A percentile compares a stretch with the other conserved stretches of the same genome.
Conservation (phyloP, 2,797 vertebrate genomes). For the Urophycis tenuis region DNA sequence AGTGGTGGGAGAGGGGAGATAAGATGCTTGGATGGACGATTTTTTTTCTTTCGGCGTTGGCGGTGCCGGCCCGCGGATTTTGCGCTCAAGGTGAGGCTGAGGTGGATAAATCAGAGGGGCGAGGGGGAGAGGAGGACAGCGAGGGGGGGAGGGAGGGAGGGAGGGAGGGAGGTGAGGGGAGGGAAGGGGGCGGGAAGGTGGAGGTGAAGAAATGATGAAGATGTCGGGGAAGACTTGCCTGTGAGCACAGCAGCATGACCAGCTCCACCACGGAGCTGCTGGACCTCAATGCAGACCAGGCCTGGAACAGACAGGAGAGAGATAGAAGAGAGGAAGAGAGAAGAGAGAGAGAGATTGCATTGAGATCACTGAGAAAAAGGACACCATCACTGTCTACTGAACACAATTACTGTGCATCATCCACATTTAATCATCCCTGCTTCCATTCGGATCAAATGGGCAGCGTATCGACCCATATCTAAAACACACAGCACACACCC, state of each 20-base stretch:
- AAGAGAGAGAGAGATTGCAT: constrained; percentile 14
- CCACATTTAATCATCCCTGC: background rate
- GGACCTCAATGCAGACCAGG: constrained; percentile 96
- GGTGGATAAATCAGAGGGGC: constrained; percentile 52
- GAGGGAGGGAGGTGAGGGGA: constrained; percentile 16
- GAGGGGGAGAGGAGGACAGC: constrained; percentile 40
- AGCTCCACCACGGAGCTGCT: constrained; percentile 98
- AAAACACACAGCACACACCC: constrained; percentile 7
- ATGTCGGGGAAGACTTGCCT: constrained; percentile 74
- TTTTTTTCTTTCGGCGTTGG: constrained; percentile 15
- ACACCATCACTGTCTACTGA: background rate
- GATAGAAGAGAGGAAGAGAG: constrained; percentile 33
- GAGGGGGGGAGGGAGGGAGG: constrained; percentile 28
- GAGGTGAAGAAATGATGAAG: background rate
- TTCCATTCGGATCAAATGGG: background rate
- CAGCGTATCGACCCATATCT: background rate
- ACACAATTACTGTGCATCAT: background rate
- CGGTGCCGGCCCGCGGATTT: constrained; percentile 47
- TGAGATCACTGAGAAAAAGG: background rate
- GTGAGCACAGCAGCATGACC: constrained; percentile 98
- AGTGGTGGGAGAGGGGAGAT: constrained; percentile 49
- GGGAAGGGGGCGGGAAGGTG: background rate
- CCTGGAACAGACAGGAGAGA: constrained; percentile 63
- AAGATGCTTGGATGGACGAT: constrained; percentile 34
- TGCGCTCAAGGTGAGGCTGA: constrained; percentile 55